Base-by-base conservation (phyloP, 2,888 invertebrate genomes). In the Leptothorax acervorum region DNA sequence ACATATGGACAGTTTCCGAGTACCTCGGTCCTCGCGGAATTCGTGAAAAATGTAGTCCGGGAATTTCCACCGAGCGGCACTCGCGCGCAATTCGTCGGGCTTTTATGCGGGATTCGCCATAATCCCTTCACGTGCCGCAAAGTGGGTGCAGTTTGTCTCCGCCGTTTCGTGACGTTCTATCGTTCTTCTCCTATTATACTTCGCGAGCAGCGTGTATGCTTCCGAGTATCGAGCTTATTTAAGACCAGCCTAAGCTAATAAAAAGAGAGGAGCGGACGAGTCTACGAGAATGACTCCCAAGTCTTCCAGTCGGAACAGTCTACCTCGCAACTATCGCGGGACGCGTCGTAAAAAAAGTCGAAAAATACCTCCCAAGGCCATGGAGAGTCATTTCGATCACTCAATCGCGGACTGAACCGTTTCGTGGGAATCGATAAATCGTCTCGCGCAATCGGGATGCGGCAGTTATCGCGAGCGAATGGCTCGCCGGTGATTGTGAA, bases 101-200 rank as follows among this genome's bases (percentile, higher is more conserved):
- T 81, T 78, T 87, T 81, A 76, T 63, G 15, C 63, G 48, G 48
- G 28, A 60, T 81, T 66, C 28, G 68, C 62, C 35, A 73, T 83
- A 88, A 85, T 87, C 85, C 83, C 63, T 83, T 83, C 83, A 88
- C 83, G 70, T 82, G 73, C 68, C 28, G 60, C 73, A 57, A 87
- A 85, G 23, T 83, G 83, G 68, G 60, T 65, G 76, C 85, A 73
- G 85, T 83, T 87, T 83, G 78, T 76, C 55, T 62, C 23, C 45
- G 28, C n/a, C 51, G 55, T 55, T 76, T 84, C 53, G 68, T 78
- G 71, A 84, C 57, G 39, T 62, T 73, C 45, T 55, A 31, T 35
- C 51, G 23, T 71, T 60, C 28, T 15, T n/a, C 75, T 18, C 39
- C n/a, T 48, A 73, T 73, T 79, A 12, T 39, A 28, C 48, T 45